Base-by-base conservation (phyloP, 2,113 vertebrate species). In the Prochilodus magdalenae region DNA sequence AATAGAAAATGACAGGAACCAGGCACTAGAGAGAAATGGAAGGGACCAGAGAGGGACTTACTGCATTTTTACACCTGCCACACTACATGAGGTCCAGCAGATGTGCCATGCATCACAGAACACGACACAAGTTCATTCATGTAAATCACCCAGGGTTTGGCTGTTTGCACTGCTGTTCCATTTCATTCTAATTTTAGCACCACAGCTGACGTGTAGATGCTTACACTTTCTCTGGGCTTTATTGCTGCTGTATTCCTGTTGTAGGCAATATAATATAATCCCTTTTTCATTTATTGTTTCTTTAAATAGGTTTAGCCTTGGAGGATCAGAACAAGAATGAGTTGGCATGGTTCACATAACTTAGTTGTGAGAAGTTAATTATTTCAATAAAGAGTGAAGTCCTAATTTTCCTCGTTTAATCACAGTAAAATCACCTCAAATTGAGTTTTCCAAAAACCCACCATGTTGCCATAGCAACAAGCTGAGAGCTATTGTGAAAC, bases 381-480 rank as follows among this genome's bases (percentile, higher is more conserved):
- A 14, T 59, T 73, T 47, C 26, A 57, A 59, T 27, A 66, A 29
- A 57, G 7, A 65, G 24, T 47, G 11, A 60, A 47, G n/a, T 74
- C 12, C 27, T 29, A 13, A 40, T 59, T 49, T 49, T 47, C 55
- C 8, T 20, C 73, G 55, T 80, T 71, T 66, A 83, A 73, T 80
- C 67, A 66, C 36, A 33, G 27, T 63, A 57, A 70, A 74, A 76
- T 73, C 22, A 47, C 29, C 22, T 66, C n/a, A 65, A 75, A 79
- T 59, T 63, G 47, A 40, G 33, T 70, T 79, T 82, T 79, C 29
- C 33, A 55, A 63, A 59, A 62, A 5, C 20, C 49, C 40, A 51
- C 4, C 5, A 11, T 63, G 57, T 80, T 76, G 27, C 84, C 47
- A 83, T 83, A 73, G 71, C 47, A 86, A 86, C 85, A 27, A 55